A percentile compares a stretch with the other conserved stretches of the same genome.
Evolutionary conservation across 1,140 invertebrate species (phyloP).

Genomic region (Drosophila ananassae): DNA sequence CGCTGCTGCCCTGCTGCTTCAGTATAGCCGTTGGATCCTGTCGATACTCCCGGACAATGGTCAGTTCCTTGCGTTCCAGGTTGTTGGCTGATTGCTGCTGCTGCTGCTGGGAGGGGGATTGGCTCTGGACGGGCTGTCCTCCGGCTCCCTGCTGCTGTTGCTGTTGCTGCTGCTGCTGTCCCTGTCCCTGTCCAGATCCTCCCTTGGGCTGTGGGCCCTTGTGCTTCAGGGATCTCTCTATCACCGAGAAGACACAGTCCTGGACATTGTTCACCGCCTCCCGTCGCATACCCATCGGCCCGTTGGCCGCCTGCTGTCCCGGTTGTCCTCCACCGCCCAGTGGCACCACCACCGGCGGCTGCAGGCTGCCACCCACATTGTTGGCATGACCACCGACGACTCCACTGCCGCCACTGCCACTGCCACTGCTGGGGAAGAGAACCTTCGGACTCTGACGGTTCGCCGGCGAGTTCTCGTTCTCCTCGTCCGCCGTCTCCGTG

Average conservation of each 20-base stretch:
- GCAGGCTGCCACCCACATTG: constrained; percentile 51
- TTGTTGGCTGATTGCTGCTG: constrained; percentile 57
- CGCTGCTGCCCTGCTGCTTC: constrained; percentile 36
- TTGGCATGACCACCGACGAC: constrained; percentile 23
- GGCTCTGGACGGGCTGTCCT: constrained; percentile 23
- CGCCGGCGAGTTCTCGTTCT: constrained; percentile 86
- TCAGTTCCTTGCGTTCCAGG: constrained; percentile 84
- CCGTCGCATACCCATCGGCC: constrained; percentile 67
- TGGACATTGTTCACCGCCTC: constrained; percentile 76
- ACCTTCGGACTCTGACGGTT: constrained; percentile 84
- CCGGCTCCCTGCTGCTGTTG: constrained; percentile 36
- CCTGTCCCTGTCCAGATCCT: constrained; percentile 32
- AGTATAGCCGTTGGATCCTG: constrained; percentile 61
- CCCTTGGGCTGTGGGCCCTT: constrained; percentile 83
- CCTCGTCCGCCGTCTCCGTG: constrained; percentile 94
- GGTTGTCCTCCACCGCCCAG: constrained; percentile 13
- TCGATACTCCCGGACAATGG: constrained; percentile 85
- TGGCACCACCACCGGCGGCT: constrained; percentile 35
- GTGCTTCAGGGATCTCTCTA: constrained; percentile 72
- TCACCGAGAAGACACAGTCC: constrained; percentile 73
- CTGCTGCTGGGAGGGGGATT: constrained; percentile 50
- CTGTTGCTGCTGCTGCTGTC: constrained; percentile 64
- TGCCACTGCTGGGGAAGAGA: constrained; percentile 29
- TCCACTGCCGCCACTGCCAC: not conserved
- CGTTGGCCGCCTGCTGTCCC: constrained; percentile 65